Conservation (phyloP, 2,797 vertebrate genomes). For the Lacerta bilineata region DNA sequence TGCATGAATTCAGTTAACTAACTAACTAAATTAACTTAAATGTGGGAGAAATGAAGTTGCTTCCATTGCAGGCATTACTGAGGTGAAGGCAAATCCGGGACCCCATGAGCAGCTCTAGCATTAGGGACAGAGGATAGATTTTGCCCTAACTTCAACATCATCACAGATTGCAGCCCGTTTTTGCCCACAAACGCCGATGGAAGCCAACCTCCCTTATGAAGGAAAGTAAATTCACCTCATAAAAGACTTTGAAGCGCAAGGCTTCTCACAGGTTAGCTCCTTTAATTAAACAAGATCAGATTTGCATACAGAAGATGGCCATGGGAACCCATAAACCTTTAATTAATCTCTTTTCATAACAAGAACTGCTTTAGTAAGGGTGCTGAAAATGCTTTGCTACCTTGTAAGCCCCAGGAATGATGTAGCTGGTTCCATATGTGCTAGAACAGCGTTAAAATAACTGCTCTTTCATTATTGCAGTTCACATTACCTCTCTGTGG, state of each 20-base stretch:
- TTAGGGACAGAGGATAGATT: background rate
- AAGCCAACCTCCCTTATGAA: background rate
- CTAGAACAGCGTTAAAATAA: background rate
- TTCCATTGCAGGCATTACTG: background rate
- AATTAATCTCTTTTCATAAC: slow-evolving; percentile 21
- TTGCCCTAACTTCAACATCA: background rate
- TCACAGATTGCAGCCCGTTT: background rate
- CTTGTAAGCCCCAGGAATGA: background rate
- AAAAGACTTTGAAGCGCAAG: slow-evolving; percentile 16
- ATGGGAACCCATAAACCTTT: slow-evolving; percentile 23
- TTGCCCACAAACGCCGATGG: background rate
- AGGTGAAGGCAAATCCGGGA: background rate
- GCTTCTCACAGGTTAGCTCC: background rate
- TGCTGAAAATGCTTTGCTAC: slow-evolving; percentile 14
- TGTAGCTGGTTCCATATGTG: background rate
- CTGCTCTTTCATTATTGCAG: background rate
- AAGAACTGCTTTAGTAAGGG: background rate
- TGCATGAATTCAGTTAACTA: no score
- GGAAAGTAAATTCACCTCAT: background rate
- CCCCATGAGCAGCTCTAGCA: no score
- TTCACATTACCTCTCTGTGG: background rate
- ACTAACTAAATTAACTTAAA: no score
- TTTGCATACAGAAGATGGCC: slow-evolving; percentile 12
- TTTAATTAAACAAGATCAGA: slow-evolving; percentile 27
- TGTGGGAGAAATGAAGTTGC: background rate